Evolutionary conservation across 2,888 invertebrate species (phyloP).

Genomic region (Rhopalosiphum nymphaeae): DNA sequence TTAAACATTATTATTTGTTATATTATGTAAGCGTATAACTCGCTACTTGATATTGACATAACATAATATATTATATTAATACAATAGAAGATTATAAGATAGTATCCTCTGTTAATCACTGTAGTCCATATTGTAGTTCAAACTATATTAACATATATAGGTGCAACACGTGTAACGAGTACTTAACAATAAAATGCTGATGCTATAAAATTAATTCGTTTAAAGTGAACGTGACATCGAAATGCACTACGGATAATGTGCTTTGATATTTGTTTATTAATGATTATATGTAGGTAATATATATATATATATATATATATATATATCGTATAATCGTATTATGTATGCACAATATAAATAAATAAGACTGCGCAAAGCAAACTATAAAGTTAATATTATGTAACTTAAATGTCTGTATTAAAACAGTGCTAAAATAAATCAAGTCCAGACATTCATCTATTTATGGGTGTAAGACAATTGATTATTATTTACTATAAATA

Average conservation of each 20-base stretch:
- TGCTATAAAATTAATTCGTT: not conserved
- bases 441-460: not conserved
- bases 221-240: not conserved
- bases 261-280: not conserved
- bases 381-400: not conserved
- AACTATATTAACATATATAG: not conserved
- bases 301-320: no score
- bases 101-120: not conserved
- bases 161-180: not conserved
- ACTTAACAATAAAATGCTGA: not conserved
- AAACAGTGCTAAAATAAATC: not conserved
- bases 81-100: not conserved
- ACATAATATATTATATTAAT: not conserved
- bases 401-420: not conserved
- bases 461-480: not conserved
- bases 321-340: no score
- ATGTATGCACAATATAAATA: not conserved
- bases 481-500: not conserved
- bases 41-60: not conserved
- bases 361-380: not conserved
- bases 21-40: not conserved
- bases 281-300: not conserved
- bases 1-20: not conserved
- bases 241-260: not conserved
- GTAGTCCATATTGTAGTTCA: not conserved